Evolutionary conservation across 2,113 vertebrate genomes (phyloP).

Genomic region (Typhlomys cinereus): DNA sequence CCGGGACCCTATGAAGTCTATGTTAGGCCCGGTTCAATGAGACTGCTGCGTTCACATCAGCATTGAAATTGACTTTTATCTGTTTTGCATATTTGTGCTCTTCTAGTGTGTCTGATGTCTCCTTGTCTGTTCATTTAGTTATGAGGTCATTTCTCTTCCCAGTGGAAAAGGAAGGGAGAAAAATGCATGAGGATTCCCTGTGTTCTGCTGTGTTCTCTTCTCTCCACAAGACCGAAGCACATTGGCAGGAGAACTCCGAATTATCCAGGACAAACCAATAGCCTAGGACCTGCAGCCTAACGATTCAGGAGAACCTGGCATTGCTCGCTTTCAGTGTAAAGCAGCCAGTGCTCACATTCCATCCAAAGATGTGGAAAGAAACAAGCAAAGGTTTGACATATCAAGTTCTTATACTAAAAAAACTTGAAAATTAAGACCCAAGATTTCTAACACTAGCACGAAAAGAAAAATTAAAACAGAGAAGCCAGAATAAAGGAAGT

Average conservation of each 20-base stretch:
- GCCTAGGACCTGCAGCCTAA: not conserved
- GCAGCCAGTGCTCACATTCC: not conserved
- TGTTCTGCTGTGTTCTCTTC: not conserved
- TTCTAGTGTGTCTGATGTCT: not conserved
- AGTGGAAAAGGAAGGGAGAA: not conserved
- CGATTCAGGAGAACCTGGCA: not conserved
- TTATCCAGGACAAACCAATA: not conserved
- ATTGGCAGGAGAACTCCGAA: not conserved
- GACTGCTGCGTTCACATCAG: not conserved
- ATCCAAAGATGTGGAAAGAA: not conserved
- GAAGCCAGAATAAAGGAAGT: slow-evolving; percentile 1
- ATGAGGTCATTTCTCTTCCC: not conserved
- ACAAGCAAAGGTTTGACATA: not conserved
- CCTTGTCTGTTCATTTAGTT: slow-evolving; percentile 17
- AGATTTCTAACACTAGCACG: not conserved
- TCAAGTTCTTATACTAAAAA: not conserved
- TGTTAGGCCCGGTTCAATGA: not conserved
- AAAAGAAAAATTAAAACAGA: slow-evolving; percentile 40
- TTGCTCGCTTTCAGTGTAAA: not conserved
- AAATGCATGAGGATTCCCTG: not conserved
- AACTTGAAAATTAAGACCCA: slow-evolving; percentile 29
- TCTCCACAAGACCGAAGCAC: not conserved
- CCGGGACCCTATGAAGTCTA: not conserved
- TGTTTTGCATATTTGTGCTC: not conserved
- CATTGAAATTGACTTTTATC: not conserved